Evolutionary conservation across 1,140 invertebrate species (phyloP).

Genomic region (Pectinophora gossypiella): DNA sequence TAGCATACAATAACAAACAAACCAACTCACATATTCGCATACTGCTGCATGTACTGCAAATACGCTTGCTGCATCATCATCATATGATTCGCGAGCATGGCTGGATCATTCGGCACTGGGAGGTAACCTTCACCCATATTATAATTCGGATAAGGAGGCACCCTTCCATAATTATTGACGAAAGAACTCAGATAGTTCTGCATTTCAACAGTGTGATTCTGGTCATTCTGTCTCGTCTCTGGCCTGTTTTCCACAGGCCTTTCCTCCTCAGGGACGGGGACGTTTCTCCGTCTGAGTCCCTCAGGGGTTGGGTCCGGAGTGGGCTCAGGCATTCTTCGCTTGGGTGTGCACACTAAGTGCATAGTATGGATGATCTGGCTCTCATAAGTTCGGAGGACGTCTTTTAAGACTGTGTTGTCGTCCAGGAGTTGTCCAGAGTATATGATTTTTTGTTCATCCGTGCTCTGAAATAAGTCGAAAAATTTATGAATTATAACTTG

Average conservation of each 20-base stretch:
- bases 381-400: constrained; percentile 86
- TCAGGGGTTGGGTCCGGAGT: constrained; percentile 27
- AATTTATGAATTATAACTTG: not conserved
- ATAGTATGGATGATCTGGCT: constrained; percentile 85
- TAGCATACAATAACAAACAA: too few relatives aligned
- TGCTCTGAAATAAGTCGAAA: constrained; percentile 74
- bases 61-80: constrained; percentile 89
- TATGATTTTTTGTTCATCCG: constrained; percentile 90
- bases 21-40: constrained; percentile 85
- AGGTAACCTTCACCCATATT: constrained; percentile 48
- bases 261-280: constrained; percentile 11
- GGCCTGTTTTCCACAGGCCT: constrained; percentile 28
- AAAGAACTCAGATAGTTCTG: constrained; percentile 60
- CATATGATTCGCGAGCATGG: constrained; percentile 74
- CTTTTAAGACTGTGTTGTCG: constrained; percentile 85
- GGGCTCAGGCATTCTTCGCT: constrained; percentile 41
- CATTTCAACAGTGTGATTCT: constrained; percentile 65
- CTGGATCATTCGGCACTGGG: constrained; percentile 46
- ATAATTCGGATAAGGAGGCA: constrained; percentile 58
- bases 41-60: constrained; percentile 89
- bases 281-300: constrained; percentile 56
- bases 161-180: constrained; percentile 59
- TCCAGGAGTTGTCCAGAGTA: constrained; percentile 92
- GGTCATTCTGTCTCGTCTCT: constrained; percentile 61
- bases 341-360: constrained; percentile 86